Evolutionary conservation across 2,113 vertebrate genomes (phyloP), one percentile per base, ranked within the genome.

Genomic region (Helogale parvula): DNA sequence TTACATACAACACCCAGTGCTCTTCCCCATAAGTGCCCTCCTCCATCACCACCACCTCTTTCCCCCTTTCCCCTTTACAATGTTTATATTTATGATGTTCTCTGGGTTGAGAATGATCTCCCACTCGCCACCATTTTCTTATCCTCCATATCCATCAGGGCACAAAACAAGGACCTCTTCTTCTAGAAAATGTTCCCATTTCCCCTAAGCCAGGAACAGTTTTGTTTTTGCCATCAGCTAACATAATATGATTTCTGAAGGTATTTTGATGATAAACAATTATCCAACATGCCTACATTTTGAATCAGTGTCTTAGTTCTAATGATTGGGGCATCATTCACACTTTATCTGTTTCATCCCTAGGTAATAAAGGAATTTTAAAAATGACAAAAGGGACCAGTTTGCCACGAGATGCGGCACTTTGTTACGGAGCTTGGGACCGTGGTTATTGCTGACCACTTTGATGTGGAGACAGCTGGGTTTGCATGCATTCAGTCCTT

Each of bases 401-500:
- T 76, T 93, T 85, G 41, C 13, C 85, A n/a, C 16, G 89, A 41
- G 35, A 16, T 85, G 81, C 52, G 71, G 52, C 96, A 13, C 72
- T 54, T 93, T 57, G 21, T 98, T 93, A 1, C 85, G 97, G 98
- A 95, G 35, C 27, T 1, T 4, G 97, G 98, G 16, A 97, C 85
- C 0, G 65, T 97, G 74, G 71, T 98, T n/a, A 94, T 96, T 0
- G 31, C 88, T 17, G 80, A 93, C 54, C 27, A 2, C 66, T 93
- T 98, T 8, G 96, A 98, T 8, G 52, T 94, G 38, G 98, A 98
- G 65, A 96, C 50, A 47, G 63, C 71, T 41, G 97, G 91, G 0
- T 98, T 98, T 94, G 72, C 88, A 38, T 31, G 11, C 3, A 38
- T 89, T 38, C 97, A 98, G 89, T 87, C 89, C 54, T 98, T 98